These are phyloP conservation scores for Solen grandis DNA, from an alignment of 1,140 invertebrate genomes.

Conservation along the genomic window DNA sequence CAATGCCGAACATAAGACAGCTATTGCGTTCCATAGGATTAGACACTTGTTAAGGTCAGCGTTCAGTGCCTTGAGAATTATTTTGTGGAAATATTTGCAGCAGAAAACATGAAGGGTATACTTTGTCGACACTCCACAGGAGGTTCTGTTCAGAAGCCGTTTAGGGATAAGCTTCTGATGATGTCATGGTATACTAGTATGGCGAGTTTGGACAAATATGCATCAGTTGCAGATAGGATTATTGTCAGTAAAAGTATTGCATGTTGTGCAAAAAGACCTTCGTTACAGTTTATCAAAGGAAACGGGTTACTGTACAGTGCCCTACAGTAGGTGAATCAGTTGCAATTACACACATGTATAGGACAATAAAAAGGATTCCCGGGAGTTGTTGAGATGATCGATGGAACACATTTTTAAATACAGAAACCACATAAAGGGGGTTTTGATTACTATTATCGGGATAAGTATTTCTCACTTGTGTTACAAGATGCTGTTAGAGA, in stretches of 20 bases:
- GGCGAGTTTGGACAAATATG: constrained; percentile 4
- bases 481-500: no score
- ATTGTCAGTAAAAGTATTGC: background rate
- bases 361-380: no score
- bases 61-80: background rate
- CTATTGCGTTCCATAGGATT: no score
- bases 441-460: no score
- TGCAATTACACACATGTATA: no score
- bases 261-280: background rate
- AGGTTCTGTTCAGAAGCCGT: background rate
- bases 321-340: no score
- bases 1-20: no score
- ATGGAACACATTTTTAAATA: no score
- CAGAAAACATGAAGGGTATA: background rate
- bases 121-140: background rate
- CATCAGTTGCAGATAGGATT: background rate
- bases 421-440: no score
- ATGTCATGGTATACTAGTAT: background rate
- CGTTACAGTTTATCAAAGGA: background rate
- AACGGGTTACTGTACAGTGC: no score
- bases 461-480: no score
- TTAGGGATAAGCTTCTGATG: background rate
- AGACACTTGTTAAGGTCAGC: background rate
- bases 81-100: background rate
- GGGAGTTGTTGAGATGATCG: no score